A percentile compares a stretch with the other conserved stretches of the same genome.
phyloP scores from a whole-genome alignment of 2,113 vertebrate species.

The Donacobius atricapilla region DNA sequence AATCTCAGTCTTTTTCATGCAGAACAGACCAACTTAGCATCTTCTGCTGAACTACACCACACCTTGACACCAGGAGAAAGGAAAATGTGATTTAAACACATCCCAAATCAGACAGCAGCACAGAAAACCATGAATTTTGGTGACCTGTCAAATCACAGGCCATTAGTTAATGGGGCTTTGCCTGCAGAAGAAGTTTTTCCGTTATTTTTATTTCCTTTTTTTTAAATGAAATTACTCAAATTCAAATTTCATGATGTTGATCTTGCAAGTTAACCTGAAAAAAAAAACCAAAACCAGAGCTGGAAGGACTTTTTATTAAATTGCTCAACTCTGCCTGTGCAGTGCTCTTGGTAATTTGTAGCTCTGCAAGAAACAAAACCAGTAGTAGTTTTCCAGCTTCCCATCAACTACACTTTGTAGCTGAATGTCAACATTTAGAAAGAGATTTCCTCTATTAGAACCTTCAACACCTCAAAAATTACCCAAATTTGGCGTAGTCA shows the following conservation, averaged over 20 bases:
- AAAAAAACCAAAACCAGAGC: background rate
- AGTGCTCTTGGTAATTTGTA: background rate
- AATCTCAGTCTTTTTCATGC: background rate
- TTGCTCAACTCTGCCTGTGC: background rate
- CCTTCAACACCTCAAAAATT: background rate
- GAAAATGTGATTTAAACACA: background rate
- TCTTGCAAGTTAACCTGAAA: background rate
- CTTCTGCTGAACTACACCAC: background rate
- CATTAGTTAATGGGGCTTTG: background rate
- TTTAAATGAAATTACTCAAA: background rate
- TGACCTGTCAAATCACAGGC: background rate
- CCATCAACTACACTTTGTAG: background rate
- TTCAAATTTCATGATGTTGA: background rate
- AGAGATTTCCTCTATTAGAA: background rate
- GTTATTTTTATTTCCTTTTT: background rate
- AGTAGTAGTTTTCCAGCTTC: background rate
- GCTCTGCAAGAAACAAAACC: background rate
- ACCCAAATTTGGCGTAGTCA: background rate
- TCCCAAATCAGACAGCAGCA: background rate
- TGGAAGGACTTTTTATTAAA: background rate
- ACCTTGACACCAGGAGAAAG: background rate
- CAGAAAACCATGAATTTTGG: background rate
- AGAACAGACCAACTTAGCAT: background rate
- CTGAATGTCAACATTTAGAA: background rate
- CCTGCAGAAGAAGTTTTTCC: background rate